Base-by-base conservation (phyloP, 1,140 invertebrate species). In the Trichomalopsis sarcophagae region DNA sequence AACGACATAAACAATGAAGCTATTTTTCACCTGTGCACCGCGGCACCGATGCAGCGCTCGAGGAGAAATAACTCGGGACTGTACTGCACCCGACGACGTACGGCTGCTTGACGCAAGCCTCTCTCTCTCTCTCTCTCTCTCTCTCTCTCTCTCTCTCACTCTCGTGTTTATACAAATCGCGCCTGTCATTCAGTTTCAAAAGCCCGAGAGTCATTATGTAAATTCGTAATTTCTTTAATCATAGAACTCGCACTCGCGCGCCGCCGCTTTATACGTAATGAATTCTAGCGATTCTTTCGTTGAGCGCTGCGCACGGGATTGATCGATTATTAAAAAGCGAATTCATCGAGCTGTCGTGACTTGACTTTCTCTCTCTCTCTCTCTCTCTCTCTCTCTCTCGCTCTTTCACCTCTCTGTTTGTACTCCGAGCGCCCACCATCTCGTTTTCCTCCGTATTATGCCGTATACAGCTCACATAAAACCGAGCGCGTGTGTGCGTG, bases 341-440 rank as follows among this genome's bases (percentile, higher is more conserved):
- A 86, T 86, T 81, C 80, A 86, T 84, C 87, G 86, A 84, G 85
- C 78, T 85, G 85, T 87, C 87, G 85, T 86, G 85, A 85, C 85
- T 84, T 69, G 68, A 14, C 40, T 84, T 86, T 87, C 78, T 85
- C 14, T 62, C 33, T 50, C 47, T 11, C 47, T 50, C 13, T 7
- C 47, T 50, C 47, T 11, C 47, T 50, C 10, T 50, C 36, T 27
- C 27, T 27, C 27, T 27, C 27, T 13, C 30, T 21, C n/a, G 3
- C 4, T 33, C 77, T 30, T 6, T 66, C 50, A 0, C 27, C 77
- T 21, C 14, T 1, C 13, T 17, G 47, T 62, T 62, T n/a, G 55
- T 62, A 62, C 55, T 21, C 17, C 17, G 2, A 21, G 13, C 13
- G 50, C 55, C 55, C 55, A 62, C 55, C 55, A n/a, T 21, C 55